Percentiles rank a stretch among this genome's conserved stretches.
phyloP scores from a whole-genome alignment of 2,113 vertebrate species.

The Salminus brasiliensis region DNA sequence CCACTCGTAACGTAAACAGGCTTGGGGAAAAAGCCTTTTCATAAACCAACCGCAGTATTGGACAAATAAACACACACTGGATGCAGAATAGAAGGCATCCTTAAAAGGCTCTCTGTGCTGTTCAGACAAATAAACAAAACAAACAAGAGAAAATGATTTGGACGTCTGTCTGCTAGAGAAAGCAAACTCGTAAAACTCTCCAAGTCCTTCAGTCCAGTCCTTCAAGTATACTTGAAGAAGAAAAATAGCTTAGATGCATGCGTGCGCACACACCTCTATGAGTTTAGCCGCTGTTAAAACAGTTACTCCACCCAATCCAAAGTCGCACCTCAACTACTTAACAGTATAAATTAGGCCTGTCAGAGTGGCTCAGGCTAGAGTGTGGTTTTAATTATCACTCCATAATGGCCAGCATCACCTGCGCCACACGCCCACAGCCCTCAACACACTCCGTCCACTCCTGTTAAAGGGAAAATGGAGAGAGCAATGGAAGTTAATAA shows the following conservation, averaged over 20 bases:
- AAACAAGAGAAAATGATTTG: constrained; percentile 34
- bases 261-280: too few species aligned
- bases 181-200: neutral
- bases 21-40: constrained; percentile 1
- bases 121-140: constrained; percentile 40
- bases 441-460: neutral
- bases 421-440: neutral
- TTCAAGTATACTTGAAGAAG: neutral
- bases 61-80: constrained; percentile 17
- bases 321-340: neutral
- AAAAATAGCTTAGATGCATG: neutral
- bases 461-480: neutral
- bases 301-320: constrained; percentile 12
- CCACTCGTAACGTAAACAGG: neutral
- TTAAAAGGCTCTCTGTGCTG: constrained; percentile 10
- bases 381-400: constrained; percentile 31
- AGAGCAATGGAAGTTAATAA: neutral
- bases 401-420: constrained; percentile 16
- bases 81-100: constrained; percentile 14
- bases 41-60: constrained; percentile 7
- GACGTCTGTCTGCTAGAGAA: constrained; percentile 9
- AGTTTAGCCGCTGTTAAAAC: constrained; percentile 31
- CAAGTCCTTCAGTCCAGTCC: neutral
- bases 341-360: constrained; percentile 21
- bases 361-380: constrained; percentile 1